phyloP scores from a whole-genome alignment of 2,888 invertebrate species.

The Stenurella melanura region DNA sequence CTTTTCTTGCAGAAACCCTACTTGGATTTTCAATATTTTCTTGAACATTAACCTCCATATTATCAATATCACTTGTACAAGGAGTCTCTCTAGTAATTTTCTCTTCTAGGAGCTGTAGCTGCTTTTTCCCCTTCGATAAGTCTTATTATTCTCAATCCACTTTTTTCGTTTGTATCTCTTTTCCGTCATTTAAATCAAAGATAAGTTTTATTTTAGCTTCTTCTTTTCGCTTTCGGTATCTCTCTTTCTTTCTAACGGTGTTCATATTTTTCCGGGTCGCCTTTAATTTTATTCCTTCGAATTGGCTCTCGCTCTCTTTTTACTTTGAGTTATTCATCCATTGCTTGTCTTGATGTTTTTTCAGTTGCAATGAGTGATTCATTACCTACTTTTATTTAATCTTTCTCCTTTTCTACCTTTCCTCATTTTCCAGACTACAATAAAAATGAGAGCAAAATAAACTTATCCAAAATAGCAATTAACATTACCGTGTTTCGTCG shows the following conservation, averaged over 20 bases:
- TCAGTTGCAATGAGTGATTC: not conserved
- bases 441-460: no score
- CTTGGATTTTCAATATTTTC: not conserved
- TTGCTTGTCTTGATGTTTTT: not conserved
- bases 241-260: not conserved
- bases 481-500: no score
- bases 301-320: not conserved
- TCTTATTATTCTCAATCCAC: not conserved
- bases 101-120: not conserved
- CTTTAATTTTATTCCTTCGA: not conserved
- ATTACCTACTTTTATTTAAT: no score
- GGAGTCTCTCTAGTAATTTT: not conserved
- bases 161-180: not conserved
- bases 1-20: not conserved
- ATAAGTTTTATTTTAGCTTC: not conserved
- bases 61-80: not conserved
- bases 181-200: not conserved
- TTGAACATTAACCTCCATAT: not conserved
- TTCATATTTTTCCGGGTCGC: not conserved
- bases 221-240: not conserved
- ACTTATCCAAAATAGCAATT: no score
- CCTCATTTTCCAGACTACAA: no score
- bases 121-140: not conserved
- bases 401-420: no score
- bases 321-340: not conserved